Evolutionary conservation across 1,140 invertebrate genomes (phyloP), one percentile per base, ranked within the genome.

Genomic region (Aphidius gifuensis): DNA sequence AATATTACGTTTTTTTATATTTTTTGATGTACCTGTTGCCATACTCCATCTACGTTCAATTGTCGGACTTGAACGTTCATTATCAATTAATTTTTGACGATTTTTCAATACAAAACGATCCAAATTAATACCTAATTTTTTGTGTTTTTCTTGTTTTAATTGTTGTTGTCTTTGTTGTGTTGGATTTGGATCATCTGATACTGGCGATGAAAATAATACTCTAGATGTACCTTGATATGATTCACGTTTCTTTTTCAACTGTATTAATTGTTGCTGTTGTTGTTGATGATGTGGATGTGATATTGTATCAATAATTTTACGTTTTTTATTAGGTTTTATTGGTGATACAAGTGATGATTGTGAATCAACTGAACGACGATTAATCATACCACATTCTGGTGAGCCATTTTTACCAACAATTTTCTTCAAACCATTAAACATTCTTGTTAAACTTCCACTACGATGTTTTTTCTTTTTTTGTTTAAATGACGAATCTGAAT

Each of bases 361-460:
- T 75, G 53, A 69, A 64, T 40, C 69, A 32, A 61, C 38, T 58
- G 61, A 62, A 68, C 65, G 56, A 63, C 51, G 44, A 69, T 60
- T 40, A 58, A 23, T 23, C 45, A 5, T 53, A 65, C 50, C 6
- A 62, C 74, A 79, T 50, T 84, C 82, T 4, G 81, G 71, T 5
- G 75, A 76, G 56, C 67, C 71, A 64, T 73, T 80, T 65, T 81
- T 85, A 21, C 85, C 84, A 32, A 92, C 89, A 68, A 91, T 90
- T 77, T 89, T 91, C 68, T 86, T 88, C 8, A 91, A 74, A n/a
- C 89, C 89, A 76, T 82, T 89, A 46, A 92, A 83, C 82, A 92
- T 86, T 77, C 89, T 89, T 90, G 62, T 51, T 74, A 77, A 73
- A 71, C 91, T 92, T 70, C 91, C 90, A 85, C 90, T 92, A 68